Base-by-base conservation (phyloP, 2,797 vertebrate species). In the Arctocebus calabarensis region DNA sequence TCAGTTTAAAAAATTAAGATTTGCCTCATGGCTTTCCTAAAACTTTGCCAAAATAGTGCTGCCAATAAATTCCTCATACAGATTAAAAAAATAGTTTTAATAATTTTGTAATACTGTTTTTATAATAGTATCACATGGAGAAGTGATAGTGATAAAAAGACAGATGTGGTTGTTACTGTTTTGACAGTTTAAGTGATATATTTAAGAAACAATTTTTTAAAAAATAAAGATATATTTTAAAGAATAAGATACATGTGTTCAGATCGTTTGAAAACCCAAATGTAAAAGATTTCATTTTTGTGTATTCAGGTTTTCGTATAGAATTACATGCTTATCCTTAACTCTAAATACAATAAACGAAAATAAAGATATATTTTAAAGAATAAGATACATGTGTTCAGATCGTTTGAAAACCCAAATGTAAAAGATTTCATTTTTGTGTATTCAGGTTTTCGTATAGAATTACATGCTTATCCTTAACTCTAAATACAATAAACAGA, bases 1-100 rank as follows among this genome's bases (percentile, higher is more conserved):
- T 22, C 27, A 77, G 9, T 94, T 96, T 55, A 37, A 94, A 91
- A 94, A 90, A 79, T 71, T 84, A 97, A 93, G 29, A 90, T 91
- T 87, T 89, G 29, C 13, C 83, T 91, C 84, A 82, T 70, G 66
- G 66, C 74, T 68, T 87, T 94, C 52, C 87, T 87, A 29, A 96
- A 93, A 89, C 32, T 89, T 71, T 82, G 32, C 48, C 81, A 61
- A 94, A 93, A 64, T 3, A 75, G 34, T 25, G 27, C 57, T 40
- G n/a, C 73, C 29, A 43, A 52, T 29, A 91, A 93, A 83, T 85
- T 84, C 43, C 37, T n/a, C 62, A 90, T 61, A 43, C 70, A 81
- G 81, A 4, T 57, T 16, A 52, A 48, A 48, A 48, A 48, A 48
- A 48, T 40, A 40, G 40, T 40, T 40, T 59, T 37, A 34, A 34